These are phyloP conservation scores for Dendrophyllia cribrosa DNA, from an alignment of 64 coral and sea anemone species.

Conservation along the genomic window DNA sequence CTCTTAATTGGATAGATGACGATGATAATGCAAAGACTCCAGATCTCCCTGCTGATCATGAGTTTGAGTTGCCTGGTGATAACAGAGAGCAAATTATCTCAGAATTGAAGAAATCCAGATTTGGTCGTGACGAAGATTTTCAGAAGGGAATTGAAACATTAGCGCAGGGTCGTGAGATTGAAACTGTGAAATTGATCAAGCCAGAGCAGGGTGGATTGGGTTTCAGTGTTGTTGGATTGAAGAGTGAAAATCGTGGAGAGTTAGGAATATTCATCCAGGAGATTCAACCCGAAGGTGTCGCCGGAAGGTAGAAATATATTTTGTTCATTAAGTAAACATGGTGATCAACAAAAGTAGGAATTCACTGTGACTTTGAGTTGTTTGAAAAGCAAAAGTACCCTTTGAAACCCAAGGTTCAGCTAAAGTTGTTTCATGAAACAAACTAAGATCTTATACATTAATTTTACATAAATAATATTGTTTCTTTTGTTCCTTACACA, in stretches of 20 bases:
- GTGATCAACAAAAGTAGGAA: no score
- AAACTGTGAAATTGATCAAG: slow-evolving; percentile 84
- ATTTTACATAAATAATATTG: no score
- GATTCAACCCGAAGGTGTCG: slow-evolving; percentile 89
- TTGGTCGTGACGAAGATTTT: slow-evolving; percentile 67
- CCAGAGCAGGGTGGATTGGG: slow-evolving; percentile 91
- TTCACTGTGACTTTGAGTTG: no score
- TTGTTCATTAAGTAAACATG: no score
- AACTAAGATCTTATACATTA: no score
- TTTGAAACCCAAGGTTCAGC: no score
- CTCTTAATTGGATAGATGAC: neutral
- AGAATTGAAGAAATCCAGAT: slow-evolving; percentile 69
- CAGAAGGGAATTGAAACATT: slow-evolving; percentile 74
- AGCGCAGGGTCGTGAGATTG: slow-evolving; percentile 90
- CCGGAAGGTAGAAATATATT: slow-evolving; percentile 75
- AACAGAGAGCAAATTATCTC: slow-evolving; percentile 67
- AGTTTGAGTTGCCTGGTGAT: slow-evolving; percentile 64
- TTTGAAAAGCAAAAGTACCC: no score
- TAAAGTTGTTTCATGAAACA: no score
- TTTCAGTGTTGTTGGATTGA: slow-evolving; percentile 98
- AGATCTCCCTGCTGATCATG: slow-evolving; percentile 23
- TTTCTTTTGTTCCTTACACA: no score
- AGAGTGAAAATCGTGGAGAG: slow-evolving; percentile 98
- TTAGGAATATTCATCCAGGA: slow-evolving; percentile 98
- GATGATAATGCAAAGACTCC: neutral